A percentile compares a stretch with the other conserved stretches of the same genome.
These are phyloP conservation scores for Conistra vaccinii DNA, from an alignment of 2,888 invertebrate species.

Conservation along the genomic window DNA sequence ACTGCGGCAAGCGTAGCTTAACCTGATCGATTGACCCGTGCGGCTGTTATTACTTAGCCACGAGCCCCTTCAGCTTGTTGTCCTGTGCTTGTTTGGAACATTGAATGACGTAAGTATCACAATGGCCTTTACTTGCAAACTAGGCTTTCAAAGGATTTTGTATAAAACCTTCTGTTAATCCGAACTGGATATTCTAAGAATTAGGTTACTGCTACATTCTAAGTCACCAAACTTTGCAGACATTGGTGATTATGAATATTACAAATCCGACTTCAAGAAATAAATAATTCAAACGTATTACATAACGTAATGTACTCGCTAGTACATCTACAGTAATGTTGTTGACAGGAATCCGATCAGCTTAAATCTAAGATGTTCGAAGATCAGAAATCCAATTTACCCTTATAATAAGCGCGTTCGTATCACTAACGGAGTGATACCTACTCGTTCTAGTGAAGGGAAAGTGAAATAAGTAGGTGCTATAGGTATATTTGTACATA, in stretches of 20 bases:
- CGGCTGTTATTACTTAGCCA: too few species aligned
- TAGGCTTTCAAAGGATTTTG: too few species aligned
- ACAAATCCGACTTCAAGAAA: constrained; percentile 24
- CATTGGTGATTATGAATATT: constrained; percentile 8
- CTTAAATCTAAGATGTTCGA: constrained; percentile 76
- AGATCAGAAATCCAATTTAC: constrained; percentile 73
- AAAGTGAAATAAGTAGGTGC: constrained; percentile 22
- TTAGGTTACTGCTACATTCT: too few species aligned
- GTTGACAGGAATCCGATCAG: constrained; percentile 76
- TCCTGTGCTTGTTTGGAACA: neutral
- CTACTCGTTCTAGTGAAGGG: constrained; percentile 28
- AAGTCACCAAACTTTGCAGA: neutral
- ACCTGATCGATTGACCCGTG: too few species aligned
- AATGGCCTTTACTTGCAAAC: too few species aligned
- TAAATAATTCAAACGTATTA: constrained; percentile 48
- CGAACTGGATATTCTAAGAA: too few species aligned
- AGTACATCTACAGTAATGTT: constrained; percentile 60
- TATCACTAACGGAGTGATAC: constrained; percentile 56
- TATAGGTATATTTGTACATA: too few species aligned
- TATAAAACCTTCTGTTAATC: too few species aligned
- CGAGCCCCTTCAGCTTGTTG: neutral
- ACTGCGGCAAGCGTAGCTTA: too few species aligned
- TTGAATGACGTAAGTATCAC: neutral
- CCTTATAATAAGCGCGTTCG: constrained; percentile 66
- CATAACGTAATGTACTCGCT: constrained; percentile 36